Conservation (phyloP, 2,888 invertebrate genomes). For the Oeneis ivallda region DNA sequence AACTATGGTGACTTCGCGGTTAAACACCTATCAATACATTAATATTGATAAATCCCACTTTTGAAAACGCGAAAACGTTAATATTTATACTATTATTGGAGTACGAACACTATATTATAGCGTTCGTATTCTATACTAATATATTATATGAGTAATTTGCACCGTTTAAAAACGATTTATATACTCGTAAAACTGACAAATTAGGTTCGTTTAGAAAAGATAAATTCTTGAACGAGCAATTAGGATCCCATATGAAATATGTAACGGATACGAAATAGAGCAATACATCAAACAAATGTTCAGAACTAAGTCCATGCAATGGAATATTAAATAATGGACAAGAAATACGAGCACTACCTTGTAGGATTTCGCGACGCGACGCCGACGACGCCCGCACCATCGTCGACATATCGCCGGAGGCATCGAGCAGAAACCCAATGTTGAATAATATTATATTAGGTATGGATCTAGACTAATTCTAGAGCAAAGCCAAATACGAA, state of each 20-base stretch:
- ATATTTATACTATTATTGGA: too few species aligned
- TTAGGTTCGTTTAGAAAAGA: background rate
- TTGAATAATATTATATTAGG: constrained; percentile 8
- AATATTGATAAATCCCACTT: background rate
- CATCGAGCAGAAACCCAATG: constrained; percentile 13
- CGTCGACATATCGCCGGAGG: constrained; percentile 22
- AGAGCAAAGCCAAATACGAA: constrained; percentile 20
- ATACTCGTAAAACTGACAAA: constrained; percentile 10
- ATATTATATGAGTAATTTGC: constrained; percentile 4
- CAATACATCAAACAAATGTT: constrained; percentile 23
- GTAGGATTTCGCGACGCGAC: constrained; percentile 21
- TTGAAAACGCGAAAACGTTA: too few species aligned
- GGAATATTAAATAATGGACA: constrained; percentile 23
- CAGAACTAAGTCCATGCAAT: constrained; percentile 14
- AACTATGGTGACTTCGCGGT: background rate
- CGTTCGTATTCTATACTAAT: too few species aligned
- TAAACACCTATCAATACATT: background rate
- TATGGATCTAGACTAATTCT: constrained; percentile 22
- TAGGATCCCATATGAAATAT: background rate
- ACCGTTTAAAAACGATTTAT: background rate
- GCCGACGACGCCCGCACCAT: constrained; percentile 15
- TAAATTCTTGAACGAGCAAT: constrained; percentile 1
- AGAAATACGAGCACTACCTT: constrained; percentile 26
- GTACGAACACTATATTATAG: too few species aligned
- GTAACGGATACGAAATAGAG: constrained; percentile 5